Evolutionary conservation across 2,113 vertebrate species (phyloP).

Genomic region (Chaetura pelagica): DNA sequence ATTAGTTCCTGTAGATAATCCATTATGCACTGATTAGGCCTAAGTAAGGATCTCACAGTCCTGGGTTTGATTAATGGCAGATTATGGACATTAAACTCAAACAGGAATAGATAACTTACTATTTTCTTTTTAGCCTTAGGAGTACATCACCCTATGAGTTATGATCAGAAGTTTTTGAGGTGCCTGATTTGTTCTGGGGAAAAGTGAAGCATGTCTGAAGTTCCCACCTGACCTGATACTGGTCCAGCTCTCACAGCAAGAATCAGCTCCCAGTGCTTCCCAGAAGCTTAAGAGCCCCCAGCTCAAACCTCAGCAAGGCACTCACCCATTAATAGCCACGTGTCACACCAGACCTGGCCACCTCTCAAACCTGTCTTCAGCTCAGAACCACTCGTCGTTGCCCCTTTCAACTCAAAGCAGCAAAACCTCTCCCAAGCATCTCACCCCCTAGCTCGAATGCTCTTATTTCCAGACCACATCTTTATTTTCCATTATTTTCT

Average conservation of each 20-base stretch:
- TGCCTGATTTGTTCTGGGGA: neutral
- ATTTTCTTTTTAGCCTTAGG: conserved; percentile 14
- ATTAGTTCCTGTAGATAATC: conserved; percentile 73
- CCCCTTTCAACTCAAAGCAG: neutral
- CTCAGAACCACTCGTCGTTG: neutral
- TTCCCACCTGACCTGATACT: neutral
- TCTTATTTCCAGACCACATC: fast-evolving
- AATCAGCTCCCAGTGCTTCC: neutral
- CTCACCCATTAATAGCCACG: neutral
- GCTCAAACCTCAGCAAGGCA: neutral
- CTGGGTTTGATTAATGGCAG: conserved; percentile 60
- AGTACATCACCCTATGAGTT: neutral
- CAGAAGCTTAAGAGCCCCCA: neutral
- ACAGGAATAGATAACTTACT: conserved; percentile 21
- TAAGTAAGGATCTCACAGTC: conserved; percentile 50
- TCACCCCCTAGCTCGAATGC: neutral
- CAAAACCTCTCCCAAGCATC: neutral
- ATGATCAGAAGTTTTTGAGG: neutral
- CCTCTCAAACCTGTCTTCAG: neutral
- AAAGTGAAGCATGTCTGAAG: neutral
- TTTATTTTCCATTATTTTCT: neutral
- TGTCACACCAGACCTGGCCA: neutral
- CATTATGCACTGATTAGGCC: conserved; percentile 66
- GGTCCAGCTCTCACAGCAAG: fast-evolving
- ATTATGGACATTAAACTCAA: conserved; percentile 51